Evolutionary conservation across 2,797 vertebrate species (phyloP).

Genomic region (Falco concolor): DNA sequence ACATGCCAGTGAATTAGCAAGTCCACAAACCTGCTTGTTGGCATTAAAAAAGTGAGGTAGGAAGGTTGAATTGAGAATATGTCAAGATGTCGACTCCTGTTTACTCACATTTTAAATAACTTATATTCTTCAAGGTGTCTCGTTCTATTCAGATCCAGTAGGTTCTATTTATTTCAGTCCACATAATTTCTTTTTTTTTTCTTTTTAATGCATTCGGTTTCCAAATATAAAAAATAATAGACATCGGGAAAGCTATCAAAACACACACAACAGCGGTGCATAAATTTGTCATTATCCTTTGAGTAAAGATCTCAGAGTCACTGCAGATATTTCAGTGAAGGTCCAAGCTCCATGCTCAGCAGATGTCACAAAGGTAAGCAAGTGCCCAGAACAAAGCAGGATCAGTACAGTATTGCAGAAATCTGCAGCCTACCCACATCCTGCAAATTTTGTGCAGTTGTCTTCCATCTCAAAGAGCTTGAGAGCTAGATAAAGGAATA

Average conservation of each 20-base stretch:
- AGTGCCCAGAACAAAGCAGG: background rate
- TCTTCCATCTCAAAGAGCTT: background rate
- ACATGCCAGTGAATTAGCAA: constrained; percentile 10
- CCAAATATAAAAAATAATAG: background rate
- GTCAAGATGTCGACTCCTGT: background rate
- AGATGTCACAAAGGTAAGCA: background rate
- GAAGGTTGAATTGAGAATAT: background rate
- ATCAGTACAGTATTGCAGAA: background rate
- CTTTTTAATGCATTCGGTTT: background rate
- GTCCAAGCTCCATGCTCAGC: background rate
- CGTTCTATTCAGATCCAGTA: background rate
- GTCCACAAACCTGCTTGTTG: background rate
- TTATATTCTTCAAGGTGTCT: background rate
- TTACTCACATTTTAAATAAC: background rate
- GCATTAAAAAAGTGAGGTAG: background rate
- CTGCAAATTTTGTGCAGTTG: background rate
- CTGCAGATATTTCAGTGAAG: background rate
- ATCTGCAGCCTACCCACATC: background rate
- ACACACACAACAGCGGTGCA: background rate
- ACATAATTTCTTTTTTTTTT: background rate
- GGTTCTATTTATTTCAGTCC: background rate
- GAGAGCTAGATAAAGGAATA: background rate
- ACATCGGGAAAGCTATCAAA: background rate
- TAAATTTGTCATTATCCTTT: background rate
- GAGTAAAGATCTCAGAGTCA: background rate